These are phyloP conservation scores for Microctenopoma lineatum DNA, from an alignment of 2,797 vertebrate species.

Conservation along the genomic window DNA sequence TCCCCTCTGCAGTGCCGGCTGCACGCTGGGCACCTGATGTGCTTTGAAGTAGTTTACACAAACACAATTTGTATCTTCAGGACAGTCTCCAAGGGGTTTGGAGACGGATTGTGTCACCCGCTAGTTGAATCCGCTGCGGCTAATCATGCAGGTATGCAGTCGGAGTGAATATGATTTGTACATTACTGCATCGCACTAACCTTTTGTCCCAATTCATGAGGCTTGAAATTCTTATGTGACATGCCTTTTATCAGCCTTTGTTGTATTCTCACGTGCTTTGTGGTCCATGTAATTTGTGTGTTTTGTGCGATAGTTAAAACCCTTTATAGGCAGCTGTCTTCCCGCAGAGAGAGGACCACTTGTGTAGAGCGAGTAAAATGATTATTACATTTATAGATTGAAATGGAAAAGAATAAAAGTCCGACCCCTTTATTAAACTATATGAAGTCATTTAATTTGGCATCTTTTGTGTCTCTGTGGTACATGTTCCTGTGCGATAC, in stretches of 20 bases:
- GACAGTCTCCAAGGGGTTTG: conserved; percentile 47
- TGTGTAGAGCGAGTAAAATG: neutral
- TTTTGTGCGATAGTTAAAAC: neutral
- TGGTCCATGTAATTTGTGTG: conserved; percentile 15
- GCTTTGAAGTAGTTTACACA: conserved; percentile 70
- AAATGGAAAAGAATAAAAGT: too few relatives aligned
- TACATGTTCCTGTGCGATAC: neutral
- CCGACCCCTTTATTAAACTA: too few relatives aligned
- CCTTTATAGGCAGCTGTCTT: conserved; percentile 17
- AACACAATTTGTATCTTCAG: conserved; percentile 61
- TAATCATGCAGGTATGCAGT: conserved; percentile 30
- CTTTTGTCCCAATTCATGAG: neutral
- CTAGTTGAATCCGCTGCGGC: conserved; percentile 33
- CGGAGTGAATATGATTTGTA: neutral
- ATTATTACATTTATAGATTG: neutral
- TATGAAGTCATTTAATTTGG: too few relatives aligned
- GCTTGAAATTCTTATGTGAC: neutral
- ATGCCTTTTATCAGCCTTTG: neutral
- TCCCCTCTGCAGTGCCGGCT: conserved; percentile 80
- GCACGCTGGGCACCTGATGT: conserved; percentile 72
- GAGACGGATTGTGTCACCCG: conserved; percentile 34
- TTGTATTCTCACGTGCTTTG: conserved; percentile 1
- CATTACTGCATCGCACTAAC: neutral
- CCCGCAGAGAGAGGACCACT: neutral
- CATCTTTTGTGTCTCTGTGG: neutral